Evolutionary conservation across 2,888 invertebrate genomes (phyloP).

Genomic region (Teleiodes luculella): DNA sequence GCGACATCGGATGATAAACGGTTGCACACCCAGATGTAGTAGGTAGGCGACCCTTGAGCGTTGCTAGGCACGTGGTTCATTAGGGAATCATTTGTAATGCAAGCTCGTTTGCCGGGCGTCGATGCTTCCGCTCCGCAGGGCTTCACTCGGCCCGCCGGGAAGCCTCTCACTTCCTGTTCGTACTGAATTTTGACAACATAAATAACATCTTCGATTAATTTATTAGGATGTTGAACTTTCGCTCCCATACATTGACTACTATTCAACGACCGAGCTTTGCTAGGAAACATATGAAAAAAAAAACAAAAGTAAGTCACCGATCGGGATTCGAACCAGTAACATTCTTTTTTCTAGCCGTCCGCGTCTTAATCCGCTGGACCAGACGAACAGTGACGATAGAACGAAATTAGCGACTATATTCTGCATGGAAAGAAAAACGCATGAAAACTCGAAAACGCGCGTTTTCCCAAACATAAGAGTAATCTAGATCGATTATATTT

Average conservation of each 20-base stretch:
- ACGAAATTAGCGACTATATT: too few species aligned
- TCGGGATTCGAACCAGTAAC: too few species aligned
- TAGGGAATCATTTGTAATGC: constrained; percentile 72
- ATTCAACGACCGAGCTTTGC: too few species aligned
- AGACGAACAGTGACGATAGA: too few species aligned
- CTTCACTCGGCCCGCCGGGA: constrained; percentile 64
- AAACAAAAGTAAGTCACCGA: too few species aligned
- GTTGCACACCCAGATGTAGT: constrained; percentile 12
- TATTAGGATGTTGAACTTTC: constrained; percentile 38
- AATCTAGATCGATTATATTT: too few species aligned
- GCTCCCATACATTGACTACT: background rate
- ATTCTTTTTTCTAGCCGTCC: too few species aligned
- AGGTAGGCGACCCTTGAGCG: constrained; percentile 48
- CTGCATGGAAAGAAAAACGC: too few species aligned
- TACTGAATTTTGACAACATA: constrained; percentile 66
- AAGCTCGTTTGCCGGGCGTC: constrained; percentile 47
- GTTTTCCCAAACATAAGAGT: too few species aligned
- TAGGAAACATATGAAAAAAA: too few species aligned
- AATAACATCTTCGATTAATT: constrained; percentile 44
- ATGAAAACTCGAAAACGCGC: too few species aligned
- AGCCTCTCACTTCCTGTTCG: constrained; percentile 69
- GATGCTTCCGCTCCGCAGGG: constrained; percentile 60
- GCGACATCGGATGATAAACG: background rate
- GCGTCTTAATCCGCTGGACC: too few species aligned
- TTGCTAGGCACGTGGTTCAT: constrained; percentile 60